phyloP scores from a whole-genome alignment of 1,140 invertebrate species.

The Macrocentrus cingulum region DNA sequence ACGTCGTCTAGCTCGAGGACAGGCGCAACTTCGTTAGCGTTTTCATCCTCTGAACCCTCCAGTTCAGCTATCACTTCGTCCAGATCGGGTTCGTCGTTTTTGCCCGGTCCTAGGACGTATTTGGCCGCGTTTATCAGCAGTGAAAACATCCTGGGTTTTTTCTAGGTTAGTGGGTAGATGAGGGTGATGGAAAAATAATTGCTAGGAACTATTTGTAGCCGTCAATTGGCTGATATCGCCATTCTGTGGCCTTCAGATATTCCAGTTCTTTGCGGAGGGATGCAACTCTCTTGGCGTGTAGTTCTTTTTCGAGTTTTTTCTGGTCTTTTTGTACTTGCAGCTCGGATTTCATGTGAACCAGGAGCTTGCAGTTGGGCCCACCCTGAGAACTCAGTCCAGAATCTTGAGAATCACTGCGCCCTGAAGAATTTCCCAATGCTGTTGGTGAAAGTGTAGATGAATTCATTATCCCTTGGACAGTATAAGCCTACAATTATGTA shows the following conservation, averaged over 20 bases:
- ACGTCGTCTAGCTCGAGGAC: too few relatives aligned
- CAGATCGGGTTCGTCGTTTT: slow-evolving; percentile 25
- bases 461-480: slow-evolving; percentile 44
- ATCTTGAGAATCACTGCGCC: slow-evolving; percentile 49
- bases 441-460: slow-evolving; percentile 44
- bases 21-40: too few relatives aligned
- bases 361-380: slow-evolving; percentile 45
- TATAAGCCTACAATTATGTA: too few relatives aligned
- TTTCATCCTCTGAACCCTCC: slow-evolving; percentile 19
- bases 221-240: slow-evolving; percentile 66
- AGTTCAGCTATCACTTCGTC: slow-evolving; percentile 32
- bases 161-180: too few relatives aligned
- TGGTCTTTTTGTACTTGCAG: slow-evolving; percentile 49
- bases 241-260: slow-evolving; percentile 68
- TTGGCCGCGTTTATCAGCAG: slow-evolving; percentile 30
- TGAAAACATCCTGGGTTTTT: slow-evolving; percentile 39
- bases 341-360: slow-evolving; percentile 52
- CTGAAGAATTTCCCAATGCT: slow-evolving; percentile 44
- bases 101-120: slow-evolving; percentile 21
- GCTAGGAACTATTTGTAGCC: slow-evolving; percentile 41
- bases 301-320: slow-evolving; percentile 49
- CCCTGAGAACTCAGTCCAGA: slow-evolving; percentile 45
- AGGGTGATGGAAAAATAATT: too few relatives aligned
- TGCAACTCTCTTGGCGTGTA: slow-evolving; percentile 66
- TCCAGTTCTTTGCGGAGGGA: slow-evolving; percentile 67